phyloP scores from a whole-genome alignment of 2,113 vertebrate species.

The Cyprinus carpio region DNA sequence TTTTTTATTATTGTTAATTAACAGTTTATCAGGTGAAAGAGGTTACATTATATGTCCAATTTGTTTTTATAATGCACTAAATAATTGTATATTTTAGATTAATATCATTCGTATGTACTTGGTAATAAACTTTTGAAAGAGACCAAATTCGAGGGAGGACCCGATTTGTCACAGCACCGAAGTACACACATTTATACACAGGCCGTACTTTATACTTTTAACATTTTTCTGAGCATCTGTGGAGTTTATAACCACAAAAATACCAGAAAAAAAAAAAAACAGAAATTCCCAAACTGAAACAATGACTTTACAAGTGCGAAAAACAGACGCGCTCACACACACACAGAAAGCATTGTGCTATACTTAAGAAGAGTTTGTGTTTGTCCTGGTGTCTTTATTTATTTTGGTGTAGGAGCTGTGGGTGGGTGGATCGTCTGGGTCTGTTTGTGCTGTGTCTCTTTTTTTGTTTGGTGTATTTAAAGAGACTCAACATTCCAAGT shows the following conservation, averaged over 20 bases:
- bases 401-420: slow-evolving; percentile 51
- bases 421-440: slow-evolving; percentile 53
- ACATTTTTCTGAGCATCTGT: too few species aligned
- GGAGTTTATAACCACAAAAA: background rate
- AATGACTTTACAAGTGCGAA: slow-evolving; percentile 19
- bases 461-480: slow-evolving; percentile 52
- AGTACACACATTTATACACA: too few species aligned
- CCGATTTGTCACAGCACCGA: too few species aligned
- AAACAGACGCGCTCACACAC: background rate
- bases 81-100: too few species aligned
- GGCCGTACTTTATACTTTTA: too few species aligned
- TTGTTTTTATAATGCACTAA: too few species aligned
- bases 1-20: too few species aligned
- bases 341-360: background rate
- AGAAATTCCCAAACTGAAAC: background rate
- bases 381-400: slow-evolving; percentile 48
- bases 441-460: slow-evolving; percentile 42
- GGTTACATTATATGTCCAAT: too few species aligned
- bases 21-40: too few species aligned
- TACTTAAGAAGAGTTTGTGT: slow-evolving; percentile 54
- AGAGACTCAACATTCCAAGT: slow-evolving; percentile 48
- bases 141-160: too few species aligned
- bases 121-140: too few species aligned
- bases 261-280: background rate
- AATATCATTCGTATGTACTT: too few species aligned